phyloP scores from a whole-genome alignment of 2,797 vertebrate genomes.

The Lateolabrax maculatus region DNA sequence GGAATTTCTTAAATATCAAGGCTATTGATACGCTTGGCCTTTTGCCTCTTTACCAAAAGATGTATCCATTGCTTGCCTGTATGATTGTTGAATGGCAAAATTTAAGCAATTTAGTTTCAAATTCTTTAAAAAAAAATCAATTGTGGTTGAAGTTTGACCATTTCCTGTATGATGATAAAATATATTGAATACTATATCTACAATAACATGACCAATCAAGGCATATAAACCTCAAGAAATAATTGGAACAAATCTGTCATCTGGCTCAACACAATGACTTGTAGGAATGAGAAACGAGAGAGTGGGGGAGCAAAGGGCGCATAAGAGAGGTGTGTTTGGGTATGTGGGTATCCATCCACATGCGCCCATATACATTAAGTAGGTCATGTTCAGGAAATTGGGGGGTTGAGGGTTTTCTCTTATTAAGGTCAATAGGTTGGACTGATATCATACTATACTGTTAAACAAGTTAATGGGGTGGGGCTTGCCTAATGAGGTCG shows the following conservation, averaged over 20 bases:
- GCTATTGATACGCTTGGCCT: not conserved
- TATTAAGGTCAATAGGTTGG: slow-evolving; percentile 62
- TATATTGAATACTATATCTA: not conserved
- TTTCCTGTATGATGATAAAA: not conserved
- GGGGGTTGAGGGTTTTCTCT: slow-evolving; percentile 32
- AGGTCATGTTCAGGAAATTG: slow-evolving; percentile 55
- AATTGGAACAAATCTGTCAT: slow-evolving; percentile 23
- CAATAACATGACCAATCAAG: not conserved
- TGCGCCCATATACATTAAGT: slow-evolving; percentile 42
- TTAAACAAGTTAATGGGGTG: slow-evolving; percentile 51
- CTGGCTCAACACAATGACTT: slow-evolving; percentile 14
- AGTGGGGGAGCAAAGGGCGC: not conserved
- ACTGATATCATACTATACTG: slow-evolving; percentile 52
- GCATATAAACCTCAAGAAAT: slow-evolving; percentile 4
- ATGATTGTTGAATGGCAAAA: not conserved
- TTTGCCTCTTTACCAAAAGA: not conserved
- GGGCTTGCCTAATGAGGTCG: slow-evolving; percentile 67
- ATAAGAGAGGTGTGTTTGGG: slow-evolving; percentile 6
- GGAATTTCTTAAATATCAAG: not conserved
- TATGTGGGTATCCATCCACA: not conserved
- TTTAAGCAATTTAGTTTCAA: not conserved
- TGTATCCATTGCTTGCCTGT: not conserved
- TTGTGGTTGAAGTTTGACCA: not conserved
- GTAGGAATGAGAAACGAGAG: not conserved
- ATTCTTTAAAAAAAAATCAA: not conserved